Evolutionary conservation across 2,113 vertebrate species (phyloP).

Genomic region (Microcebus tavaratra): DNA sequence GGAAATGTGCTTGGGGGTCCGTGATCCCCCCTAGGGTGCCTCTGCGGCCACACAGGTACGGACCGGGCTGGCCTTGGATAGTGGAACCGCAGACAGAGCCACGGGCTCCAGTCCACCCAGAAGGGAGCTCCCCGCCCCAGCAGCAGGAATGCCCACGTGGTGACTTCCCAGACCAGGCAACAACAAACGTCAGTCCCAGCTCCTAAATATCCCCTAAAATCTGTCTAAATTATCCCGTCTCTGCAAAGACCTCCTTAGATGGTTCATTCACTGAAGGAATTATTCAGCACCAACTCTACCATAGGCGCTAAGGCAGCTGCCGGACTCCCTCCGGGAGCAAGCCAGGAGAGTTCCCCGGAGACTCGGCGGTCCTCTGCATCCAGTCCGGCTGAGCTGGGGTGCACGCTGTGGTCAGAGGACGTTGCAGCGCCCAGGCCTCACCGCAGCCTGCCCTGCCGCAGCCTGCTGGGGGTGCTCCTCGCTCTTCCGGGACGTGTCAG

Average conservation of each 20-base stretch:
- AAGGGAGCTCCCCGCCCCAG: not conserved
- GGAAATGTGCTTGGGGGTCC: accelerated
- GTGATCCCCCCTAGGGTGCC: accelerated
- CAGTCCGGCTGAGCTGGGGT: not conserved
- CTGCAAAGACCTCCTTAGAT: not conserved
- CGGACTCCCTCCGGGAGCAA: no score
- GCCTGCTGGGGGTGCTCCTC: not conserved
- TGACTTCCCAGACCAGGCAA: not conserved
- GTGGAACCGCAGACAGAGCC: not conserved
- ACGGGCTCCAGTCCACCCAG: accelerated
- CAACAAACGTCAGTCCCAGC: not conserved
- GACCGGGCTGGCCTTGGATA: accelerated
- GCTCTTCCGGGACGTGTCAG: not conserved
- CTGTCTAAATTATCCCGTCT: not conserved
- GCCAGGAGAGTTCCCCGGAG: not conserved
- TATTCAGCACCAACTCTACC: not conserved
- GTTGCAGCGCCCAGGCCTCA: accelerated
- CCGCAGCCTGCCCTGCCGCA: no score
- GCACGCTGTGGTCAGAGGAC: no score
- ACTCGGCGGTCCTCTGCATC: accelerated
- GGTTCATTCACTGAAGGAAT: not conserved
- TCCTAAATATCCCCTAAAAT: not conserved
- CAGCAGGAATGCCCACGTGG: not conserved
- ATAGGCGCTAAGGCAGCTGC: not conserved
- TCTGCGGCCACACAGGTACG: not conserved